Evolutionary conservation across 2,888 invertebrate species (phyloP).

Genomic region (Oligia latruncula): DNA sequence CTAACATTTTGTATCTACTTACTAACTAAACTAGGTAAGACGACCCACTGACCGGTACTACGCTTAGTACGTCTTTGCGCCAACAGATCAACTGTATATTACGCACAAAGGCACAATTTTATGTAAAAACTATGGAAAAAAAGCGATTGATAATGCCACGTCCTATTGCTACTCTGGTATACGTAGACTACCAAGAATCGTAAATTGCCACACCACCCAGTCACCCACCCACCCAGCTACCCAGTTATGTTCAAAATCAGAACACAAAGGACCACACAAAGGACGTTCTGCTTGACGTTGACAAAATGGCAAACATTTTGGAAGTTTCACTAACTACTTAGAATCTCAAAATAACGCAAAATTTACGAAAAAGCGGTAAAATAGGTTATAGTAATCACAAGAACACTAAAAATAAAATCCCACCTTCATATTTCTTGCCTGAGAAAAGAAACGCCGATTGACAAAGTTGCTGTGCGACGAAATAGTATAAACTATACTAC

Average conservation of each 20-base stretch:
- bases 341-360: not conserved
- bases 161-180: too few relatives aligned
- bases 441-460: conserved; percentile 18
- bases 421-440: conserved; percentile 59
- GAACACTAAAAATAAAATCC: not conserved
- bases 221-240: too few relatives aligned
- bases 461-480: not conserved
- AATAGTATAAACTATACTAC: conserved; percentile 24
- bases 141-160: not conserved
- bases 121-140: not conserved
- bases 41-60: too few relatives aligned
- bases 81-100: not conserved
- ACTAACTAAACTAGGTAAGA: too few relatives aligned
- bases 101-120: too few relatives aligned
- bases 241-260: not conserved
- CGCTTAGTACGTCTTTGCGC: not conserved
- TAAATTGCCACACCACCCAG: too few relatives aligned
- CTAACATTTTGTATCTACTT: not conserved
- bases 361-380: not conserved
- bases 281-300: not conserved
- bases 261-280: too few relatives aligned
- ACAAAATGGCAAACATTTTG: not conserved
- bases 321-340: not conserved
- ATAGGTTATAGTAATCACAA: not conserved
- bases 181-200: too few relatives aligned